Conservation (phyloP, 2,113 vertebrate genomes). For the rabbit (Oryctolagus cuniculus) region DNA sequence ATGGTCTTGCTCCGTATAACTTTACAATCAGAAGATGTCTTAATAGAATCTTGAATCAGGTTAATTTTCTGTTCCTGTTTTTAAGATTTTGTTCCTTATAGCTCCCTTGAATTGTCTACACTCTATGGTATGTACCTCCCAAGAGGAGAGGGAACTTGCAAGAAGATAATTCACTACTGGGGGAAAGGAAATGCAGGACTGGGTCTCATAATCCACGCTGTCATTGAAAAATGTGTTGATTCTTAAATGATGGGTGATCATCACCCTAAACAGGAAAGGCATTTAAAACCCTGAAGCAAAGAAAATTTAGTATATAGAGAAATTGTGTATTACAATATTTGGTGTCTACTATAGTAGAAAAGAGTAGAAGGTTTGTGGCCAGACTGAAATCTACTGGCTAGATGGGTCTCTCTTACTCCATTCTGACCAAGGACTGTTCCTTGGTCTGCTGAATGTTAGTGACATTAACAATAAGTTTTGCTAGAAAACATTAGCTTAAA, state of each 20-base stretch:
- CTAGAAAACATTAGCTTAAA: background rate
- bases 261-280: background rate
- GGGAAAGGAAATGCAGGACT: background rate
- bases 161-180: background rate
- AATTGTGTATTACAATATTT: background rate
- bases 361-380: background rate
- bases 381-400: background rate
- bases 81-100: background rate
- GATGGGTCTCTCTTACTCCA: background rate
- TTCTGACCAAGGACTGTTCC: background rate
- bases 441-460: background rate
- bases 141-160: background rate
- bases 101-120: background rate
- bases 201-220: background rate
- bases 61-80: background rate
- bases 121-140: background rate
- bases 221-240: background rate
- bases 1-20: background rate
- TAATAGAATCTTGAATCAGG: background rate
- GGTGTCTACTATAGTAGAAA: background rate
- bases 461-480: background rate
- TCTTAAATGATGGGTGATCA: background rate
- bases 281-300: background rate
- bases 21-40: background rate
- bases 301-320: background rate